These are phyloP conservation scores for Panorpa germanica DNA, from an alignment of 2,888 invertebrate genomes.

Conservation along the genomic window DNA sequence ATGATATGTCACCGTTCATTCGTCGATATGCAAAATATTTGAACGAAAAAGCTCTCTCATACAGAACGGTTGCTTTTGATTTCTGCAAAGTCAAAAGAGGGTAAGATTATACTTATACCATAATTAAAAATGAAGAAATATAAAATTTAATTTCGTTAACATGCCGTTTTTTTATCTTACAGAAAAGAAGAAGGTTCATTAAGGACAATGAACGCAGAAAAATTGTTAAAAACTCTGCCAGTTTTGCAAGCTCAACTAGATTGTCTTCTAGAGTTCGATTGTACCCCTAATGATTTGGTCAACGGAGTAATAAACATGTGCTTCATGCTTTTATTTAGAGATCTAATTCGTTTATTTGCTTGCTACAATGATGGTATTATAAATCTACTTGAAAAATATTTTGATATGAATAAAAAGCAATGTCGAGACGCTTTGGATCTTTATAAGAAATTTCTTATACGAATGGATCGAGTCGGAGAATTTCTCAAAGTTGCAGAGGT, in stretches of 20 bases:
- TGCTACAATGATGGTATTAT: conserved; percentile 99
- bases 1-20: conserved; percentile 99
- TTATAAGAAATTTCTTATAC: conserved; percentile 94
- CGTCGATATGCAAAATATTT: conserved; percentile 97
- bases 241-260: conserved; percentile 91
- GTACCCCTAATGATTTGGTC: conserved; percentile 87
- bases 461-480: conserved; percentile 97
- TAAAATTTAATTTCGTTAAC: conserved; percentile 4
- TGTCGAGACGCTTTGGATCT: conserved; percentile 94
- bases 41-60: conserved; percentile 97
- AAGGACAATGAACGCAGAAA: conserved; percentile 93
- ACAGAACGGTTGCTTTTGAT: conserved; percentile 97
- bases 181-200: conserved; percentile 95
- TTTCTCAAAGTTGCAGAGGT: conserved; percentile 78
- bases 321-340: conserved; percentile 96
- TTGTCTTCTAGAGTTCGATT: conserved; percentile 91
- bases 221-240: conserved; percentile 89
- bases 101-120: conserved; percentile 30
- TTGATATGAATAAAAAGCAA: conserved; percentile 99
- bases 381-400: conserved; percentile 96
- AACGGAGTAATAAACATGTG: conserved; percentile 99
- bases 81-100: conserved; percentile 99
- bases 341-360: conserved; percentile 96
- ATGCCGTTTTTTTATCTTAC: conserved; percentile 14
- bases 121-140: conserved; percentile 1